Base-by-base conservation (phyloP, 2,113 vertebrate species). In the Leiothrix lutea region DNA sequence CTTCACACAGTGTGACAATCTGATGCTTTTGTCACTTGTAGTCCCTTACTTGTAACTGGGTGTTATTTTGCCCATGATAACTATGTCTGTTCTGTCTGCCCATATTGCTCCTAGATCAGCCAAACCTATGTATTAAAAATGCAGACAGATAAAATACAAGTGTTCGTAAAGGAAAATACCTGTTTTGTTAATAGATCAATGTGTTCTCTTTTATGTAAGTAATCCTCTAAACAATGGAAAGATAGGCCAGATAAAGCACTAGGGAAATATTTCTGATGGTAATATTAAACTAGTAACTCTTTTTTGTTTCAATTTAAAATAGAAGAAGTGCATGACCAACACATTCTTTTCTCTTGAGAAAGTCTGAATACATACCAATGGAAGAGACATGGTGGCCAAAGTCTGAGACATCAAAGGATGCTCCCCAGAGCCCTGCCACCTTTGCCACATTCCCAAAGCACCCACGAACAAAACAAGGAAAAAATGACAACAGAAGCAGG, bases 311-410 rank as follows among this genome's bases (percentile, higher is more conserved):
- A 40, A 26, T 78, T 92, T 73, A 88, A 86, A 94, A 93, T 58
- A 86, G 81, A 87, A 96, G 26, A 14, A 8, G 64, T 66, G 23
- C 81, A 88, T 56, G 58, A 80, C 67, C 66, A 88, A 14, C 14
- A 50, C 36, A 87, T 92, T 90, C 56, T 93, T 90, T 83, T 60
- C 47, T 86, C 71, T 90, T 85, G 81, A 74, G 81, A 86, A 96
- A 90, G 40, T 87, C 80, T 93, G 64, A 94, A 70, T 40, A 28
- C 60, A 67, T 83, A 86, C 38, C 51, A 90, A 18, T 8, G 25
- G 54, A 70, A 80, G 6, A 80, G 33, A 91, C 44, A 28, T 14
- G 20, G 60, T 40, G 25, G 29, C 47, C 71, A 73, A 40, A 89
- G 22, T 25, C 74, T 15, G 28, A 91, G 54, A 95, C 87, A 91